Base-by-base conservation (phyloP, 2,797 vertebrate species). In the Trematomus bernacchii region DNA sequence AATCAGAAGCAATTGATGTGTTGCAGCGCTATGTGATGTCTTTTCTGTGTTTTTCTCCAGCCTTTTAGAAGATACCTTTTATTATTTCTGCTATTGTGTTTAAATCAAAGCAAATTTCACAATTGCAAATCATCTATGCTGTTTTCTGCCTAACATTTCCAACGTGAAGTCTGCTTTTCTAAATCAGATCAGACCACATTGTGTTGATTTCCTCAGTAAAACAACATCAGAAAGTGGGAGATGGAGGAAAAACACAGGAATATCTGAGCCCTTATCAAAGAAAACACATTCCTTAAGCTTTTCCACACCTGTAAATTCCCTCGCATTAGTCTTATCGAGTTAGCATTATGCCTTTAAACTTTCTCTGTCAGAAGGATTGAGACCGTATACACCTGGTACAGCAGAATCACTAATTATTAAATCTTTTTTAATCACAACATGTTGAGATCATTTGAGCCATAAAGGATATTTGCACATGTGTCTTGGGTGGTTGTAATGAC, bases 101-200 rank as follows among this genome's bases (percentile, higher is more conserved):
- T 60, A 64, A 89, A 84, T 86, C 78, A 86, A 90, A 86, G 85
- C 55, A 21, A 10, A 12, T 86, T 58, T 74, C 58, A 40, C 71
- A 71, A 51, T 15, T n/a, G 27, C 59, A 61, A 47, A 76, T 70
- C 40, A 50, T 4, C 16, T 3, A 0, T 5, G 27, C 27, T 27
- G 27, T 72, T 73, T 73, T 13, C 40, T 71, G 18, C 57, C 1
- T 44, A 30, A 47, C 27, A 27, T 54, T 71, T 67, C n/a, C 53
- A 18, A n/a, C 73, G 14, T 30, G 16, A 40, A 11, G n/a, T 59
- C 67, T 73, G 61, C 57, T 60, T 61, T 55, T 71, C 12, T 14
- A 14, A 71, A 72, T 82, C 46, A 78, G 37, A 85, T 74, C 16
- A 44, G 47, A 59, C 63, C 64, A 3, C 37, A 6, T 33, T 40